These are phyloP conservation scores for Drosophila ustulata DNA, from an alignment of 2,888 invertebrate genomes.

Conservation along the genomic window DNA sequence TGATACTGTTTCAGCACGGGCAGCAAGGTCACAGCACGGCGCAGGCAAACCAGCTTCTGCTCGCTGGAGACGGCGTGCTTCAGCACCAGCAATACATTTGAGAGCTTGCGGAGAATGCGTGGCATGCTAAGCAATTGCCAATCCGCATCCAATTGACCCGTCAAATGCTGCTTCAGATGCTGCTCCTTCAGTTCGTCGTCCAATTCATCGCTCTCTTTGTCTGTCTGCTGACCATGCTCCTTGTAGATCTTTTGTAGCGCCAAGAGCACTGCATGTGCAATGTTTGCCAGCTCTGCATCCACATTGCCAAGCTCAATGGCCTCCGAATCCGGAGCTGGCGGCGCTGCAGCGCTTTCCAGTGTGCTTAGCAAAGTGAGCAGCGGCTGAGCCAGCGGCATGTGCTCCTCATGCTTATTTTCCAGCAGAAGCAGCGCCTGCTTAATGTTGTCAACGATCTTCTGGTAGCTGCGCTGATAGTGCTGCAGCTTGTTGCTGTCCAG, in stretches of 20 bases:
- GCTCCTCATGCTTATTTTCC: constrained; percentile 37
- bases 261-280: constrained; percentile 86
- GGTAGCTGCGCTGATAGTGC: constrained; percentile 48
- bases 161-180: constrained; percentile 89
- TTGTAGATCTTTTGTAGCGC: constrained; percentile 88
- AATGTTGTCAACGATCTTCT: constrained; percentile 53
- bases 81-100: constrained; percentile 84
- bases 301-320: constrained; percentile 69
- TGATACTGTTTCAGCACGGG: constrained; percentile 92
- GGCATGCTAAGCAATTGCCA: constrained; percentile 87
- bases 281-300: constrained; percentile 84
- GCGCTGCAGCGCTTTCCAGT: constrained; percentile 25
- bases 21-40: constrained; percentile 80
- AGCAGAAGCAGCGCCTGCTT: constrained; percentile 44
- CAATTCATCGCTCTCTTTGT: constrained; percentile 30
- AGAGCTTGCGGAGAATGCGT: constrained; percentile 83
- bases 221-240: constrained; percentile 79
- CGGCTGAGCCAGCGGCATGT: constrained; percentile 78
- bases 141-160: constrained; percentile 88
- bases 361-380: constrained; percentile 65
- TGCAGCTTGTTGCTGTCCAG: constrained; percentile 67
- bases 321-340: neutral
- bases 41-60: constrained; percentile 62
- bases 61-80: constrained; percentile 84
- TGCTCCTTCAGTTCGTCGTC: constrained; percentile 84